Evolutionary conservation across 2,797 vertebrate genomes (phyloP).

Genomic region (Syncerus caffer): DNA sequence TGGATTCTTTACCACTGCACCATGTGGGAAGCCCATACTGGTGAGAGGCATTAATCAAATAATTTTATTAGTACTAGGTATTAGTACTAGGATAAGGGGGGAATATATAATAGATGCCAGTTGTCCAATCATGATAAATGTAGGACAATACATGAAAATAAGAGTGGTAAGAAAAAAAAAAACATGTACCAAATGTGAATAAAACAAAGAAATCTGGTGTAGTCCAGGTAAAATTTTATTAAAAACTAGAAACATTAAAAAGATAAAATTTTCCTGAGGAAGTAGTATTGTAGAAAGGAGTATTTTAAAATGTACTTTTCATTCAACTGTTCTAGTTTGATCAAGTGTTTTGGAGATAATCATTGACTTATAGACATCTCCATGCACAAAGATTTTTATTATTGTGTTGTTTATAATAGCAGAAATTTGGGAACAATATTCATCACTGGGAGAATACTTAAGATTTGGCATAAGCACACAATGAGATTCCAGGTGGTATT

Average conservation of each 20-base stretch:
- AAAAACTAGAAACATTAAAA: not conserved
- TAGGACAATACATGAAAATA: not conserved
- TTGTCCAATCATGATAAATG: not conserved
- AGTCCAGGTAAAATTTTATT: not conserved
- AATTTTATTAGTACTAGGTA: not conserved
- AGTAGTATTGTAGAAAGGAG: not conserved
- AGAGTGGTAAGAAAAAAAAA: not conserved
- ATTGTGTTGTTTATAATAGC: not conserved
- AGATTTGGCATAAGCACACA: not conserved
- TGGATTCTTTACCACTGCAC: not conserved
- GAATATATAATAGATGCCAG: not conserved
- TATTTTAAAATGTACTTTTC: not conserved
- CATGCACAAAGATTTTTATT: not conserved
- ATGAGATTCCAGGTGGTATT: too few relatives aligned
- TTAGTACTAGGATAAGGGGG: not conserved
- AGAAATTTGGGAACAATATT: not conserved
- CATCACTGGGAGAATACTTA: not conserved
- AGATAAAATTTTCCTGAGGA: not conserved
- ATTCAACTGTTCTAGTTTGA: not conserved
- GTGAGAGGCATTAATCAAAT: not conserved
- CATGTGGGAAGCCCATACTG: not conserved
- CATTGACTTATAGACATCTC: not conserved
- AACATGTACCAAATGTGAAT: not conserved
- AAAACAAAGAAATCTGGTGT: not conserved
- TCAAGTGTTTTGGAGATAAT: not conserved